Conservation (phyloP, 2,797 vertebrate species). For the Sebastes glaucus region DNA sequence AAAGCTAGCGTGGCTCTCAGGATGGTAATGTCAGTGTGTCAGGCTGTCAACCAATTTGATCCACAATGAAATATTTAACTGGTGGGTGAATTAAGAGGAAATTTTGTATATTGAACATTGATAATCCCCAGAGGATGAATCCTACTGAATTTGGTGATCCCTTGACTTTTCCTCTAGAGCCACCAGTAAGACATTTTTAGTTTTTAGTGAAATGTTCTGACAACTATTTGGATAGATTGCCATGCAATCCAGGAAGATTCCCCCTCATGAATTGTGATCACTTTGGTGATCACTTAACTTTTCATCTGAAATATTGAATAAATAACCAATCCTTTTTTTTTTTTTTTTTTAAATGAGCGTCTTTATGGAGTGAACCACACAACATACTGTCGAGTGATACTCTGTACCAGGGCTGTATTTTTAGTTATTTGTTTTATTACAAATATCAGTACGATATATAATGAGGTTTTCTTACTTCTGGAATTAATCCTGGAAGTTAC, state of each 20-base stretch:
- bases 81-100: background rate
- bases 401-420: too few relatives aligned
- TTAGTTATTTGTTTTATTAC: too few relatives aligned
- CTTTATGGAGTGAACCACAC: too few relatives aligned
- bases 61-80: background rate
- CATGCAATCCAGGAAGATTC: background rate
- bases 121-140: background rate
- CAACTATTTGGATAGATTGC: background rate
- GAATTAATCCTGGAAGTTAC: too few relatives aligned
- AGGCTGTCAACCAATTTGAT: background rate
- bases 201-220: background rate
- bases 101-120: background rate
- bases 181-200: background rate
- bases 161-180: background rate
- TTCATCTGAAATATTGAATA: background rate
- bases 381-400: too few relatives aligned
- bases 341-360: too few relatives aligned
- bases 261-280: background rate
- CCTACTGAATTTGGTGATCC: background rate
- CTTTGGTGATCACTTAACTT: background rate
- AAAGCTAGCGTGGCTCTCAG: background rate
- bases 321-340: too few relatives aligned
- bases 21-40: background rate
- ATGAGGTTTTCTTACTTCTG: too few relatives aligned
- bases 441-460: too few relatives aligned